A percentile compares a stretch with the other conserved stretches of the same genome.
Evolutionary conservation across 2,797 vertebrate species (phyloP).

Genomic region (Bradypodion pumilum): DNA sequence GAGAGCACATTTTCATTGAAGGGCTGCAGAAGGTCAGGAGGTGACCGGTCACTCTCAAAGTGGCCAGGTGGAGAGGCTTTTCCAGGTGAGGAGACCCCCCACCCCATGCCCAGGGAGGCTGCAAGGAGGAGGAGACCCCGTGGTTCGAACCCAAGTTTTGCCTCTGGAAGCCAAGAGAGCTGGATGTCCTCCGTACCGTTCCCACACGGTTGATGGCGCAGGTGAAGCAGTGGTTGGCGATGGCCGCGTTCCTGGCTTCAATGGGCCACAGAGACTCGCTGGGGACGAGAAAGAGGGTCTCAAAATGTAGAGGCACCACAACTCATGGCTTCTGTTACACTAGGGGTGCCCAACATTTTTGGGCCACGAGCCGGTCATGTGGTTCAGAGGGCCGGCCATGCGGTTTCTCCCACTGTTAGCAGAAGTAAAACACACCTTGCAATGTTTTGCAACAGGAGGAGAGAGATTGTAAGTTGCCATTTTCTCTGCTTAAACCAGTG

Average conservation of each 20-base stretch:
- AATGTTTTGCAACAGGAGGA: too few relatives aligned
- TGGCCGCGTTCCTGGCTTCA: slow-evolving; percentile 95
- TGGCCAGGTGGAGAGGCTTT: not conserved
- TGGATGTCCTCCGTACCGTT: slow-evolving; percentile 75
- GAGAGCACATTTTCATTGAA: too few relatives aligned
- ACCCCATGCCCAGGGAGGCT: not conserved
- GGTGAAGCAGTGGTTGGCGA: slow-evolving; percentile 95
- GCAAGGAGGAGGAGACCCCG: not conserved
- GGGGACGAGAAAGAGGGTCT: slow-evolving; percentile 31
- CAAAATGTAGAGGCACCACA: too few relatives aligned
- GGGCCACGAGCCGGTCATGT: too few relatives aligned
- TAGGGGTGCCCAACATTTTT: too few relatives aligned
- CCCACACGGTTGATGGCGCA: slow-evolving; percentile 97
- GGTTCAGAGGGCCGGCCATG: too few relatives aligned
- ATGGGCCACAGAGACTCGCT: slow-evolving; percentile 95
- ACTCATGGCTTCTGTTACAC: too few relatives aligned
- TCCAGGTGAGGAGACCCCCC: not conserved
- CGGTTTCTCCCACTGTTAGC: too few relatives aligned
- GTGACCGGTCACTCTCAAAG: not conserved
- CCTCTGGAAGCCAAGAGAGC: not conserved
- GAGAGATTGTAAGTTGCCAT: too few relatives aligned
- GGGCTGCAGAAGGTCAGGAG: too few relatives aligned
- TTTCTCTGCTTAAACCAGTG: too few relatives aligned
- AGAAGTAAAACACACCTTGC: too few relatives aligned
- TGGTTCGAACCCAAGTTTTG: not conserved